phyloP scores from a whole-genome alignment of 2,888 invertebrate species.

The Helicoverpa assulta region DNA sequence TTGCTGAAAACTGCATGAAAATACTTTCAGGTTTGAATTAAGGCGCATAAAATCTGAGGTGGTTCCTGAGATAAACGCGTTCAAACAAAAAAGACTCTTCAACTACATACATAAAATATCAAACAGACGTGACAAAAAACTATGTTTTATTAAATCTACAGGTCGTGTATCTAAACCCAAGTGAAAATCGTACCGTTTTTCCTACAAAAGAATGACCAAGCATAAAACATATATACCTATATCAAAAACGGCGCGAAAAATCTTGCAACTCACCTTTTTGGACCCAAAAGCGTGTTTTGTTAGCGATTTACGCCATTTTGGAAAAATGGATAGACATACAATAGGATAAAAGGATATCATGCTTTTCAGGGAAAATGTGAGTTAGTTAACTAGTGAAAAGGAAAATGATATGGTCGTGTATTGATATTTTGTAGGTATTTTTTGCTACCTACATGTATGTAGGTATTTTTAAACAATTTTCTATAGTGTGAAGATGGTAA shows the following conservation, averaged over 20 bases:
- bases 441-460: too few relatives aligned
- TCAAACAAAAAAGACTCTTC: too few relatives aligned
- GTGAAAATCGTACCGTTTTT: background rate
- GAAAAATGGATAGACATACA: slow-evolving; percentile 20
- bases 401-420: too few relatives aligned
- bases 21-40: too few relatives aligned
- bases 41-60: too few relatives aligned
- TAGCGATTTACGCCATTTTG: background rate
- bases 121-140: background rate
- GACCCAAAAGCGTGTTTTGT: slow-evolving; percentile 16
- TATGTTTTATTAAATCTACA: background rate
- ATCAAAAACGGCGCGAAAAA: background rate
- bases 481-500: too few relatives aligned
- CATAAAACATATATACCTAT: background rate
- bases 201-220: background rate
- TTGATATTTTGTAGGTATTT: too few relatives aligned
- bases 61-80: too few relatives aligned
- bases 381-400: too few relatives aligned
- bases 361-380: slow-evolving; percentile 8
- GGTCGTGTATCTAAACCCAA: background rate
- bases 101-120: too few relatives aligned
- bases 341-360: background rate
- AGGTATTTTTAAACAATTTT: too few relatives aligned
- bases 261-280: background rate
- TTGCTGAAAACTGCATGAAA: too few relatives aligned